These are phyloP conservation scores for Tichodroma muraria DNA, from an alignment of 2,113 vertebrate genomes.

Conservation along the genomic window DNA sequence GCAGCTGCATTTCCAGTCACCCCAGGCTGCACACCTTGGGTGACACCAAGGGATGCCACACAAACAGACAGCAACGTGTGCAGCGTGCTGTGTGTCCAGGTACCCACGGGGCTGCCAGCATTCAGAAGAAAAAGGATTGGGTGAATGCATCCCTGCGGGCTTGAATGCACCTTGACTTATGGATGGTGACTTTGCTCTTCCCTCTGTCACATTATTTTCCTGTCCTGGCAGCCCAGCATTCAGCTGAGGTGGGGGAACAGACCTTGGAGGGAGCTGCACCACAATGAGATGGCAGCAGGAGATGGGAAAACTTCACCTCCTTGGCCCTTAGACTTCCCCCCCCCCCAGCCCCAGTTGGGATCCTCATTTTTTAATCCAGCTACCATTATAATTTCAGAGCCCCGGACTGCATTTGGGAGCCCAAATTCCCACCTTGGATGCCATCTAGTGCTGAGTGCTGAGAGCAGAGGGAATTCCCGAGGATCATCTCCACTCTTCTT, in stretches of 20 bases:
- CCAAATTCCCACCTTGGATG: background rate
- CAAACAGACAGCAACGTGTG: rapidly evolving
- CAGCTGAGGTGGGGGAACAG: background rate
- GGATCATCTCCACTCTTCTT: background rate
- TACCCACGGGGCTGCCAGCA: background rate
- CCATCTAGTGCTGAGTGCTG: constrained; percentile 16
- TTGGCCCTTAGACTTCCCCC: background rate
- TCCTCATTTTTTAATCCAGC: background rate
- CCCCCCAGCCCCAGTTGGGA: background rate
- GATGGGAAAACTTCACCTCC: background rate
- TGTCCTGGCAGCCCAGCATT: background rate
- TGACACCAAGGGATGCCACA: background rate
- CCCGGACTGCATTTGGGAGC: background rate
- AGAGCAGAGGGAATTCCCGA: background rate
- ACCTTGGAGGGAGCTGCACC: background rate
- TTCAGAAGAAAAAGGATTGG: background rate
- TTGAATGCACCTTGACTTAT: background rate
- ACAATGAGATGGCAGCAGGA: background rate
- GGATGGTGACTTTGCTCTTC: background rate
- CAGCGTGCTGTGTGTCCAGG: background rate
- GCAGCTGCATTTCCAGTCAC: background rate
- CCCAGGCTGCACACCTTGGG: background rate
- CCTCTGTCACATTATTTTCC: background rate
- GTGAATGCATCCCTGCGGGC: background rate
- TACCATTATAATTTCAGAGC: background rate